Percentiles rank a stretch among this genome's conserved stretches.
Evolutionary conservation across 1,140 invertebrate genomes (phyloP).

Genomic region (Acromyrmex echinatior): DNA sequence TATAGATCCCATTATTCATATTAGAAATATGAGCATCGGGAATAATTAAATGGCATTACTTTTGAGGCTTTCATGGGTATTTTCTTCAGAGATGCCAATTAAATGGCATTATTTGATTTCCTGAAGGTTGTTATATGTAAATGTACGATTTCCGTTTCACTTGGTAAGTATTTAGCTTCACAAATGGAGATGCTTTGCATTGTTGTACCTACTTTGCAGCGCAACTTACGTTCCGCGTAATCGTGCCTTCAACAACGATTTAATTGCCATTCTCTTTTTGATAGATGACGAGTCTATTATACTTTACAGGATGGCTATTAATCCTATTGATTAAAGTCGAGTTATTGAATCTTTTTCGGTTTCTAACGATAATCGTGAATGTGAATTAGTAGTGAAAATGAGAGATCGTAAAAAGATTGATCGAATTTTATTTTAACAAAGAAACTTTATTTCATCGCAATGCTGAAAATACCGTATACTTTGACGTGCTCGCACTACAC

Average conservation of each 20-base stretch:
- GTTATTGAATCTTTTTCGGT: background rate
- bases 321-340: conserved; percentile 27
- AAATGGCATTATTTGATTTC: conserved; percentile 26
- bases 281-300: conserved; percentile 30
- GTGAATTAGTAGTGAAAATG: conserved; percentile 4
- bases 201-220: conserved; percentile 28
- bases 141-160: conserved; percentile 37
- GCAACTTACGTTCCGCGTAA: conserved; percentile 1
- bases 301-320: background rate
- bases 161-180: conserved; percentile 28
- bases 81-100: background rate
- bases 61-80: too few relatives aligned
- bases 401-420: background rate
- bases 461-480: background rate
- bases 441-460: conserved; percentile 30
- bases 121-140: conserved; percentile 28
- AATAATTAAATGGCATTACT: conserved; percentile 22
- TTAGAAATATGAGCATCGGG: too few relatives aligned
- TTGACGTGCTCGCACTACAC: background rate
- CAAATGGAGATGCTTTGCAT: conserved; percentile 35
- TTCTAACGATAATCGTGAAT: background rate
- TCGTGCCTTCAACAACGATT: conserved; percentile 2
- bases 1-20: background rate
- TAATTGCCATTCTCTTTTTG: conserved; percentile 41
- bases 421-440: background rate